These are phyloP conservation scores for Chlorocebus sabaeus DNA, from an alignment of 2,113 vertebrate genomes.

Conservation along the genomic window DNA sequence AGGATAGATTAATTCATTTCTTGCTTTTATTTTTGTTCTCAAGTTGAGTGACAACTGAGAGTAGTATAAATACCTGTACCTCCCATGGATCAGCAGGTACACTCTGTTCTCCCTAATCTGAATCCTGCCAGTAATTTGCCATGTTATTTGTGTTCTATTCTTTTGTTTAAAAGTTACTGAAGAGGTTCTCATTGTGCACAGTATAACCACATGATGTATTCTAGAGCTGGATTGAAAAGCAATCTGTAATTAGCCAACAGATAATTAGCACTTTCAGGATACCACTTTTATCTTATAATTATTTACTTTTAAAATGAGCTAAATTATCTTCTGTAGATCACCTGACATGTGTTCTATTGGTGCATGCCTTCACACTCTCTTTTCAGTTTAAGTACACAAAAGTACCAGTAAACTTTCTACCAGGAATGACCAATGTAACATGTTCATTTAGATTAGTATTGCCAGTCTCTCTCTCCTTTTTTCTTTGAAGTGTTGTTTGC, in stretches of 20 bases:
- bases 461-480: neutral
- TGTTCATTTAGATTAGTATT: neutral
- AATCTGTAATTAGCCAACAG: constrained; percentile 64
- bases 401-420: neutral
- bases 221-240: constrained; percentile 57
- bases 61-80: constrained; percentile 18
- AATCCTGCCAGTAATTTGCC: constrained; percentile 42
- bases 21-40: constrained; percentile 40
- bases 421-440: neutral
- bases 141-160: constrained; percentile 7
- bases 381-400: constrained; percentile 28
- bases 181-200: constrained; percentile 29
- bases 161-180: constrained; percentile 68
- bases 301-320: constrained; percentile 64
- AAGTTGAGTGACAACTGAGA: neutral
- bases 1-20: neutral
- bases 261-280: constrained; percentile 67
- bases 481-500: neutral
- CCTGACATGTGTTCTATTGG: constrained; percentile 42
- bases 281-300: constrained; percentile 61
- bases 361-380: neutral
- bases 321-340: constrained; percentile 67
- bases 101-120: neutral
- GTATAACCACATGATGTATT: constrained; percentile 24
- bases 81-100: constrained; percentile 20